These are phyloP conservation scores for Listronotus bonariensis DNA, from an alignment of 1,140 invertebrate genomes.

Conservation along the genomic window DNA sequence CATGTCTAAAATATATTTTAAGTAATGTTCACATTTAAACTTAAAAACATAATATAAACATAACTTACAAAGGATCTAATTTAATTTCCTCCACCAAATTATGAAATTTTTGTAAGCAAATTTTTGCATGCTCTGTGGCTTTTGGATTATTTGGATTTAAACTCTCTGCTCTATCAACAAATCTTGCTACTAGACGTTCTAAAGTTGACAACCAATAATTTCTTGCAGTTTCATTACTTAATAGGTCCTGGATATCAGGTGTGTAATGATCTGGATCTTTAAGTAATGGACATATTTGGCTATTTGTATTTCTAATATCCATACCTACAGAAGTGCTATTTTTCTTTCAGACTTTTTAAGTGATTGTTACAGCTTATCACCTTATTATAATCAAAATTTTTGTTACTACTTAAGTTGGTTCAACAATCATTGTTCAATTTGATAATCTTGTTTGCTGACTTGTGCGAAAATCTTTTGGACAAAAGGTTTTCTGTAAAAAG, in stretches of 20 bases:
- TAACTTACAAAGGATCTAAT: conserved; percentile 81
- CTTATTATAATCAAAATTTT: too few species aligned
- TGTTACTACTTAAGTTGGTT: too few species aligned
- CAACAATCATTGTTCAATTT: too few species aligned
- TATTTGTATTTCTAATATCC: not conserved
- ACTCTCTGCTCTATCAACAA: conserved; percentile 74
- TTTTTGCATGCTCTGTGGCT: conserved; percentile 80
- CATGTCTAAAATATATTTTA: too few species aligned
- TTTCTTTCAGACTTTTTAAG: too few species aligned
- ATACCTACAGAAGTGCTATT: too few species aligned
- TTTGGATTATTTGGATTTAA: conserved; percentile 78
- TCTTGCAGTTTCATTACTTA: conserved; percentile 78
- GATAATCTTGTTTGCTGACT: too few species aligned
- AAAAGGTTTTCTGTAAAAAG: too few species aligned
- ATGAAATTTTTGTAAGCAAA: conserved; percentile 84
- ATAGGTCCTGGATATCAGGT: conserved; percentile 89
- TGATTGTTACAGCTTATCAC: too few species aligned
- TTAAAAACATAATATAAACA: too few species aligned
- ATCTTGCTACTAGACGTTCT: conserved; percentile 79
- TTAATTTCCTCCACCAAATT: conserved; percentile 77
- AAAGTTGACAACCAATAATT: conserved; percentile 91
- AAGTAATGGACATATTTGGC: conserved; percentile 54
- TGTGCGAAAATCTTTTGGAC: too few species aligned
- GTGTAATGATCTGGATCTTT: conserved; percentile 66
- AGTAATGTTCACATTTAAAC: too few species aligned